These are phyloP conservation scores for Tenualosa thibaudeaui DNA, from an alignment of 2,797 vertebrate species.

Conservation along the genomic window DNA sequence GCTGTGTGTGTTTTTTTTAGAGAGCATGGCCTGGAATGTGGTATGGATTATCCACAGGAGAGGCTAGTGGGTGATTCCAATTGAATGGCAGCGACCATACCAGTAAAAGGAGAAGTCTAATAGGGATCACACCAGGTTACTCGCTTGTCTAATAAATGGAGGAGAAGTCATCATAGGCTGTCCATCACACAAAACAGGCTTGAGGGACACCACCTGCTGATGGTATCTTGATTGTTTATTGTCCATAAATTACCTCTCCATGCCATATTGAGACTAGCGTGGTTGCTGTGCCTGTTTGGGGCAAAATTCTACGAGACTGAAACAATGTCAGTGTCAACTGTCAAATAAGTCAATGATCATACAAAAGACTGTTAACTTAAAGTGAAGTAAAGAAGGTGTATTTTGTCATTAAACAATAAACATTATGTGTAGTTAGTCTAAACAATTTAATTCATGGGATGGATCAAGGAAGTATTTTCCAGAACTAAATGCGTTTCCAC, in stretches of 20 bases:
- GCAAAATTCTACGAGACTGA: neutral
- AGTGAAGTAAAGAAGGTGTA: too few species aligned
- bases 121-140: neutral
- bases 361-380: neutral
- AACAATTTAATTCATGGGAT: neutral
- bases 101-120: neutral
- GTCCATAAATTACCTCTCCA: neutral
- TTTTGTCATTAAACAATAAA: neutral
- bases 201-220: neutral
- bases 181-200: neutral
- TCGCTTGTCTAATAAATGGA: neutral
- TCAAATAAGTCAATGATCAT: too few species aligned
- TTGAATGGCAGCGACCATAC: neutral
- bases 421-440: neutral
- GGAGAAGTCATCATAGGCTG: neutral
- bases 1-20: neutral
- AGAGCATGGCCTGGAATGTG: neutral
- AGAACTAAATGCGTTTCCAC: neutral
- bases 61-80: neutral
- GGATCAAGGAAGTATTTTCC: neutral
- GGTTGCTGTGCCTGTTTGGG: neutral
- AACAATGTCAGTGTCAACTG: neutral
- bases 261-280: neutral
- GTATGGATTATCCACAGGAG: slow-evolving; percentile 12
- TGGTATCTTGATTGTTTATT: neutral